phyloP scores from a whole-genome alignment of 2,888 invertebrate species.

The Eubasilissa splendida region DNA sequence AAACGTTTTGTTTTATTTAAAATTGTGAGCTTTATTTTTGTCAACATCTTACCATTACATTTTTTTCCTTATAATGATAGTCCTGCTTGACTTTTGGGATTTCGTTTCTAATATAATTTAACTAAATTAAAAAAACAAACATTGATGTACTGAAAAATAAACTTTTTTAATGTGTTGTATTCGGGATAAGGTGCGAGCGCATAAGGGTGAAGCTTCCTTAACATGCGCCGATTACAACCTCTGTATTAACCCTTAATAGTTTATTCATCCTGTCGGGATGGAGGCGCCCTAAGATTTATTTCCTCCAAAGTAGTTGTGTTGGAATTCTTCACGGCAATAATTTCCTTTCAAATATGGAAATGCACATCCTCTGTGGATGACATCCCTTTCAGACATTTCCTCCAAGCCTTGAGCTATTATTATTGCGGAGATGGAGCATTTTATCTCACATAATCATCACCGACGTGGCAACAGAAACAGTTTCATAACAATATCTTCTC shows the following conservation, averaged over 20 bases:
- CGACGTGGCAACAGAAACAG: constrained; percentile 7
- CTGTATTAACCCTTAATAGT: background rate
- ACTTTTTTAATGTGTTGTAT: background rate
- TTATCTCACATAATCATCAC: constrained; percentile 25
- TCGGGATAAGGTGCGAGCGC: background rate
- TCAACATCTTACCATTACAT: too few species aligned
- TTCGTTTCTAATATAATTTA: too few species aligned
- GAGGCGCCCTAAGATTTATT: constrained; percentile 28
- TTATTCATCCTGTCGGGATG: constrained; percentile 7
- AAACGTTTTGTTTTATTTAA: too few species aligned
- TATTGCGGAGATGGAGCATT: constrained; percentile 15
- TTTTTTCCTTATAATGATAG: too few species aligned
- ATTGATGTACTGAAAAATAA: too few species aligned
- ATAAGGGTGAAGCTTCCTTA: background rate
- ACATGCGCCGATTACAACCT: background rate
- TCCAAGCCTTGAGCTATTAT: constrained; percentile 14
- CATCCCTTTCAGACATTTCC: constrained; percentile 19
- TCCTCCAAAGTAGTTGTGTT: constrained; percentile 9
- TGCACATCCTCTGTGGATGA: constrained; percentile 41
- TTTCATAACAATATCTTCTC: background rate
- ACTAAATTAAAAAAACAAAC: too few species aligned
- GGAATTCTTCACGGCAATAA: constrained; percentile 32
- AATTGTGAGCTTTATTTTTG: too few species aligned
- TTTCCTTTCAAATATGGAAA: constrained; percentile 46
- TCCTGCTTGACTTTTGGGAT: too few species aligned